A percentile compares a stretch with the other conserved stretches of the same genome.
phyloP scores from a whole-genome alignment of 1,140 invertebrate genomes.

The Polyergus mexicanus region DNA sequence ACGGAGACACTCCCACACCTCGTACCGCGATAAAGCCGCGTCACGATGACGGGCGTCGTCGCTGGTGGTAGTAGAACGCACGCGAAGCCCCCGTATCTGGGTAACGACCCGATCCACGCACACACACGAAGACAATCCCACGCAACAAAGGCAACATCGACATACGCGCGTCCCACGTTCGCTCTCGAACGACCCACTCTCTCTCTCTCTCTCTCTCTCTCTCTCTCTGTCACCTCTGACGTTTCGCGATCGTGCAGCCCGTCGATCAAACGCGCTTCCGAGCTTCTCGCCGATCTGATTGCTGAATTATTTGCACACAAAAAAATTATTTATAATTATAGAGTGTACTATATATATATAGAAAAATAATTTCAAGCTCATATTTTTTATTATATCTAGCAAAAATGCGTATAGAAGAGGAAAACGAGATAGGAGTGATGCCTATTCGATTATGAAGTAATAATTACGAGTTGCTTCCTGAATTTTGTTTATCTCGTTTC shows the following conservation, averaged over 20 bases:
- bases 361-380: constrained; percentile 6
- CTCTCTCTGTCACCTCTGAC: constrained; percentile 52
- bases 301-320: neutral
- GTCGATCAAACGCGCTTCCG: constrained; percentile 46
- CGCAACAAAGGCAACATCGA: constrained; percentile 75
- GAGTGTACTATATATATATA: too few relatives aligned
- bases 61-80: constrained; percentile 74
- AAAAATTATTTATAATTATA: neutral
- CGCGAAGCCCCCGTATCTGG: constrained; percentile 75
- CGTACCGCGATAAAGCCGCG: constrained; percentile 73
- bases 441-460: constrained; percentile 12
- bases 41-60: constrained; percentile 63
- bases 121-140: constrained; percentile 79
- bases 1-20: constrained; percentile 70
- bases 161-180: constrained; percentile 80
- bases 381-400: neutral
- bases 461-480: constrained; percentile 36
- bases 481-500: constrained; percentile 49
- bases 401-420: neutral
- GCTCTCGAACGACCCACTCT: constrained; percentile 76
- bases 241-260: constrained; percentile 64
- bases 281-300: neutral
- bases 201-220: constrained; percentile 65
- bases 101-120: constrained; percentile 77
- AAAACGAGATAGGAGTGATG: neutral